Evolutionary conservation across 2,113 vertebrate genomes (phyloP).

Genomic region (Malurus alboscapulatus): DNA sequence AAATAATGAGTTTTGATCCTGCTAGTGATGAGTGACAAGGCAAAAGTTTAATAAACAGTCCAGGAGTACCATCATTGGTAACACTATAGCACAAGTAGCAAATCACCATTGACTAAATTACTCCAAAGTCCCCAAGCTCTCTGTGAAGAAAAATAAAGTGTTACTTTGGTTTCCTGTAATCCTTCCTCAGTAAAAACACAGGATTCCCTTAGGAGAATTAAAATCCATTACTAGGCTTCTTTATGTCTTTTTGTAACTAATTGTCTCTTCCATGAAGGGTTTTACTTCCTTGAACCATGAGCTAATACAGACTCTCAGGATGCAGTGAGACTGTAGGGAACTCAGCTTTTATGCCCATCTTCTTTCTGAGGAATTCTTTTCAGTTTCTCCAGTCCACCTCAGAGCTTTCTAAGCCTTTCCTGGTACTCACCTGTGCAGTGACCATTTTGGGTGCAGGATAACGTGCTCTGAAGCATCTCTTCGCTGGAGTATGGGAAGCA

Average conservation of each 20-base stretch:
- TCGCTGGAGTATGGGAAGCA: fast-evolving
- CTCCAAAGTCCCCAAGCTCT: conserved; percentile 50
- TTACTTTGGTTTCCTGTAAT: conserved; percentile 78
- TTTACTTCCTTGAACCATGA: background rate
- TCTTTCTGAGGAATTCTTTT: background rate
- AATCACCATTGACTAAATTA: conserved; percentile 61
- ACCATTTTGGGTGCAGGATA: fast-evolving
- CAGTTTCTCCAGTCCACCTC: background rate
- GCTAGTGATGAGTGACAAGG: conserved; percentile 41
- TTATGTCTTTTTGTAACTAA: conserved; percentile 23
- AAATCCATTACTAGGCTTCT: conserved; percentile 60
- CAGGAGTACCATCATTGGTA: conserved; percentile 26
- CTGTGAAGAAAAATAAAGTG: conserved; percentile 78
- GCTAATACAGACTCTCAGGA: background rate
- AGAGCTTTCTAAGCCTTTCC: background rate
- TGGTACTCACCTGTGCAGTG: background rate
- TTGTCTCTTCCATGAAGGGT: conserved; percentile 13
- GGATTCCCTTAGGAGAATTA: conserved; percentile 70
- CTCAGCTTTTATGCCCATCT: background rate
- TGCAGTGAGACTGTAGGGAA: background rate
- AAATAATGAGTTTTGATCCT: conserved; percentile 44
- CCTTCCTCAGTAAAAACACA: conserved; percentile 71
- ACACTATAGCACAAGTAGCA: conserved; percentile 70
- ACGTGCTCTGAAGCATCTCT: background rate
- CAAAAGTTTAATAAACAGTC: conserved; percentile 33